Evolutionary conservation across 2,797 vertebrate species (phyloP).

Genomic region (Balearica regulorum): DNA sequence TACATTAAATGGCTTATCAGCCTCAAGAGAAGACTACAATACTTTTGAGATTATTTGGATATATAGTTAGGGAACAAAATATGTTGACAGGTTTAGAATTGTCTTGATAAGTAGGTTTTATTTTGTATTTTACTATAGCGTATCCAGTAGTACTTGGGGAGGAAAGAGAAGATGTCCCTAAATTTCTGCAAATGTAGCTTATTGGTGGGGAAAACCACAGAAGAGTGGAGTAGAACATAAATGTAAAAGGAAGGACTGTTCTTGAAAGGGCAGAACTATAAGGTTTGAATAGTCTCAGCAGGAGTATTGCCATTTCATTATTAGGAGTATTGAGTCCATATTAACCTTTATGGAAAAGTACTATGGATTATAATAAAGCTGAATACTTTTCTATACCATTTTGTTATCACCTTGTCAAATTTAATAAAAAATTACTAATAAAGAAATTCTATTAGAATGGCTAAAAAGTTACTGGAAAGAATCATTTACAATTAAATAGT

Average conservation of each 20-base stretch:
- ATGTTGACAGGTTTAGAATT: conserved; percentile 20
- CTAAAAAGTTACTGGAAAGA: neutral
- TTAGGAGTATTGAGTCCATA: neutral
- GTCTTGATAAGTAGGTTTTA: conserved; percentile 3
- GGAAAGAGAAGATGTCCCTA: neutral
- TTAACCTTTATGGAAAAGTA: conserved; percentile 6
- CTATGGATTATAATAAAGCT: neutral
- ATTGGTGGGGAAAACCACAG: neutral
- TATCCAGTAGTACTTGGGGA: neutral
- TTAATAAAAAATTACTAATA: neutral
- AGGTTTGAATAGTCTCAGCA: neutral
- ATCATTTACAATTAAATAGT: neutral
- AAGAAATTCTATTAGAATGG: neutral
- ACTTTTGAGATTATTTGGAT: conserved; percentile 12
- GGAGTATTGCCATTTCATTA: neutral
- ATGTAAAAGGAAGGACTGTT: neutral
- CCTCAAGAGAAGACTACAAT: conserved; percentile 8
- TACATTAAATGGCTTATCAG: conserved; percentile 53
- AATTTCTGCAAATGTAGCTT: neutral
- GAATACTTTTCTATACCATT: neutral
- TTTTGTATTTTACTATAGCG: neutral
- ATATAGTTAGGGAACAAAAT: conserved; percentile 37
- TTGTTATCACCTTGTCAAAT: conserved; percentile 22
- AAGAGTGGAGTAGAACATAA: neutral
- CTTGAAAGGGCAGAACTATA: neutral